phyloP scores from a whole-genome alignment of 2,797 vertebrate species.

The Sebastes steindachneri region DNA sequence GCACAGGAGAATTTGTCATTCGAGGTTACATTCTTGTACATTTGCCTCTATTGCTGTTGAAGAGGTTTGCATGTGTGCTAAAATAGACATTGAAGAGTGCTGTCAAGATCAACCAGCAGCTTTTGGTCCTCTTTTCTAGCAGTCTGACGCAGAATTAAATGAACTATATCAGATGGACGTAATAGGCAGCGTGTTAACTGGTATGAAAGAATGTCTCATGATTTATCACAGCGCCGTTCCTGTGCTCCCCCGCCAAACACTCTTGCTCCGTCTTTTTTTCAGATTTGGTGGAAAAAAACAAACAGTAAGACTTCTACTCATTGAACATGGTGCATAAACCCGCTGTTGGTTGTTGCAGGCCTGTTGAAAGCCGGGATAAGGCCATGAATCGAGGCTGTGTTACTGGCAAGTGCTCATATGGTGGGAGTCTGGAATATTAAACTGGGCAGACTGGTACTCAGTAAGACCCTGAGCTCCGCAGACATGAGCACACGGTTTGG shows the following conservation, averaged over 20 bases:
- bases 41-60: neutral
- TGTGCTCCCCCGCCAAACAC: slow-evolving; percentile 24
- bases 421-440: slow-evolving; percentile 46
- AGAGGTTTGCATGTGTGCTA: neutral
- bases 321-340: slow-evolving; percentile 1
- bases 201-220: neutral
- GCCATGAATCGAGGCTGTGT: slow-evolving; percentile 24
- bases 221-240: slow-evolving; percentile 12
- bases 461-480: slow-evolving; percentile 48
- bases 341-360: slow-evolving; percentile 3
- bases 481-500: slow-evolving; percentile 52
- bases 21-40: neutral
- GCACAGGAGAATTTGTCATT: slow-evolving; percentile 1
- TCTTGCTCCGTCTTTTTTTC: slow-evolving; percentile 7
- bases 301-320: neutral
- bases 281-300: slow-evolving; percentile 16
- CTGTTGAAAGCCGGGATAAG: slow-evolving; percentile 21
- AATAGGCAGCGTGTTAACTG: neutral
- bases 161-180: neutral
- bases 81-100: neutral
- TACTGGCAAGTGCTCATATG: slow-evolving; percentile 24
- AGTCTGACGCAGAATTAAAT: neutral
- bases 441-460: slow-evolving; percentile 40
- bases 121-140: neutral
- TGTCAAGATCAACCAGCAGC: neutral